phyloP scores from a whole-genome alignment of 1,140 invertebrate genomes.

The Drosophila pandora region DNA sequence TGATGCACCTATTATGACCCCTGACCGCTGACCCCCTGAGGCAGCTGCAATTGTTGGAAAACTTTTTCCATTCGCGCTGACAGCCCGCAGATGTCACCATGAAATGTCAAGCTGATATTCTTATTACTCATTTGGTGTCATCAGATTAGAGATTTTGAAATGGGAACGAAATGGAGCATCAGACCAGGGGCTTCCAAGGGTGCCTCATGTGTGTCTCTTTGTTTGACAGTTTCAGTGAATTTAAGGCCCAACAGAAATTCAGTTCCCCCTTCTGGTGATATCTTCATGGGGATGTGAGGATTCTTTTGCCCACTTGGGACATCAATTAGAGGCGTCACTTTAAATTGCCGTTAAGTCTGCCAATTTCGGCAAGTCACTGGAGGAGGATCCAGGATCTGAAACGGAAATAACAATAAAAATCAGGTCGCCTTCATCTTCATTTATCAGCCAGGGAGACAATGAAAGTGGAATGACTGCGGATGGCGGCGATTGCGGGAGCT shows the following conservation, averaged over 20 bases:
- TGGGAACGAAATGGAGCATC: conserved; percentile 21
- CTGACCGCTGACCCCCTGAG: conserved; percentile 9
- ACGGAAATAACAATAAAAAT: conserved; percentile 58
- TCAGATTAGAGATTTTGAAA: conserved; percentile 64
- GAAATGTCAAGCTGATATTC: conserved; percentile 58
- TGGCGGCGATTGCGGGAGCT: conserved; percentile 24
- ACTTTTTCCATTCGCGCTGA: conserved; percentile 64
- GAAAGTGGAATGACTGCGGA: conserved; percentile 52
- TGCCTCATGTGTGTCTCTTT: conserved; percentile 34
- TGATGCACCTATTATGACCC: conserved; percentile 22
- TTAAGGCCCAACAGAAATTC: conserved; percentile 24
- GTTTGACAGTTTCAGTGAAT: conserved; percentile 48
- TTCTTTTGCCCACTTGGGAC: conserved; percentile 6
- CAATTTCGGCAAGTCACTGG: conserved; percentile 64
- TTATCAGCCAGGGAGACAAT: conserved; percentile 62
- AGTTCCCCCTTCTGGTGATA: conserved; percentile 14
- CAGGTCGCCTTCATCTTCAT: conserved; percentile 67
- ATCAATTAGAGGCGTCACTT: conserved; percentile 65
- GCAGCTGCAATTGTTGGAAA: conserved; percentile 43
- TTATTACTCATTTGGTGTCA: conserved; percentile 69
- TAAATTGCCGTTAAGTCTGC: conserved; percentile 75
- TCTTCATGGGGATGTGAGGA: conserved; percentile 40
- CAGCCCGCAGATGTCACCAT: conserved; percentile 35
- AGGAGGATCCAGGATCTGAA: neutral
- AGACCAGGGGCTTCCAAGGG: neutral